These are phyloP conservation scores for Oceanodroma leucorhoa DNA, from an alignment of 2,797 vertebrate genomes.

Conservation along the genomic window DNA sequence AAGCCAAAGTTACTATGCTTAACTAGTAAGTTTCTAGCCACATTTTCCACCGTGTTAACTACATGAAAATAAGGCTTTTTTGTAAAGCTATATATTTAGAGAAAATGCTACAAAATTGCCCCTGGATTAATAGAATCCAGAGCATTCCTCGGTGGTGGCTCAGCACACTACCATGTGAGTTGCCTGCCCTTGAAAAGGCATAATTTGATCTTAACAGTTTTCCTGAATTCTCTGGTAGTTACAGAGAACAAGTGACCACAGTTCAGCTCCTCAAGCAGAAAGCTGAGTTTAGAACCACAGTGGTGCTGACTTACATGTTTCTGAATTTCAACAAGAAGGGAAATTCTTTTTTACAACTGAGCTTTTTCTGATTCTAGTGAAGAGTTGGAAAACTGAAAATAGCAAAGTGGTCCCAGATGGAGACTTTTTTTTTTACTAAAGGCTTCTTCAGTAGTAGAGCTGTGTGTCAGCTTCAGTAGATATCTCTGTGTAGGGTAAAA, in stretches of 20 bases:
- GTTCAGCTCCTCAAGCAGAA: slow-evolving; percentile 59
- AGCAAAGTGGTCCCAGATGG: slow-evolving; percentile 32
- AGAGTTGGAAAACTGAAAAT: slow-evolving; percentile 47
- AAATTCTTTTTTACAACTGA: slow-evolving; percentile 3
- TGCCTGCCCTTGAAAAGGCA: slow-evolving; percentile 61
- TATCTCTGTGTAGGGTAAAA: background rate
- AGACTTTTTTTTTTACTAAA: background rate
- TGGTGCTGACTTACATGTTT: slow-evolving; percentile 44
- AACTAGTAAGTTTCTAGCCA: slow-evolving; percentile 17
- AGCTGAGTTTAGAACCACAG: slow-evolving; percentile 63
- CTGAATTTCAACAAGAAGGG: slow-evolving; percentile 45
- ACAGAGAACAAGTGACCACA: slow-evolving; percentile 69
- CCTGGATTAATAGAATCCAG: slow-evolving; percentile 74
- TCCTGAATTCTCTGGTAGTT: slow-evolving; percentile 69
- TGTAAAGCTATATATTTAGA: slow-evolving; percentile 39
- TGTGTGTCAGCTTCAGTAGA: background rate
- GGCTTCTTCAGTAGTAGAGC: background rate
- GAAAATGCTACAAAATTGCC: slow-evolving; percentile 43
- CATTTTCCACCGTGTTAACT: slow-evolving; percentile 47
- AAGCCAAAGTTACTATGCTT: slow-evolving; percentile 31
- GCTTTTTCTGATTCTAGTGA: background rate
- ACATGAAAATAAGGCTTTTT: slow-evolving; percentile 58
- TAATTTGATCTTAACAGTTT: slow-evolving; percentile 71
- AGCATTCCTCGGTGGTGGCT: slow-evolving; percentile 73
- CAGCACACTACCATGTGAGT: slow-evolving; percentile 55